Conservation (phyloP, 1,140 invertebrate species). For the Potamilus streckersoni region DNA sequence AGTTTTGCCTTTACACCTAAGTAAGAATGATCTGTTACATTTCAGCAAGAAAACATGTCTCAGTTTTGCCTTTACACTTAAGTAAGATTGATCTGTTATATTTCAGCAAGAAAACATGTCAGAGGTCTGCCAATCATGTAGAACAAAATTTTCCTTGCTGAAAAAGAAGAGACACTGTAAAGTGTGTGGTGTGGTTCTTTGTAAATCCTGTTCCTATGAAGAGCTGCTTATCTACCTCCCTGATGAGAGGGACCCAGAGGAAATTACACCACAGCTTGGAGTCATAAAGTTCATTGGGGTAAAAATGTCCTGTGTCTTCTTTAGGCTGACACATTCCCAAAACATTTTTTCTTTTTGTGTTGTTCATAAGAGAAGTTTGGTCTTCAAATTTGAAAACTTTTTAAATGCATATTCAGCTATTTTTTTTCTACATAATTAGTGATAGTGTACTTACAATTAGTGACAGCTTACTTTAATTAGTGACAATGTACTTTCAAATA, state of each 20-base stretch:
- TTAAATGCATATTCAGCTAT: no score
- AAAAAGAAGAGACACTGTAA: constrained; percentile 49
- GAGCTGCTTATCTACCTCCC: constrained; percentile 55
- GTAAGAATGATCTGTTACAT: neutral
- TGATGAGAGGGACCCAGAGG: constrained; percentile 31
- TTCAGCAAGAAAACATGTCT: no score
- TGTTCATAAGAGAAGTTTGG: no score
- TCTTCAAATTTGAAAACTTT: no score
- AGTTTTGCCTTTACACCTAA: no score
- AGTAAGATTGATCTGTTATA: neutral
- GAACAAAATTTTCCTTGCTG: constrained; percentile 41
- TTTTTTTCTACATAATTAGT: no score
- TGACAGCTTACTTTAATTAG: no score
- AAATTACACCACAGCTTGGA: constrained; percentile 33
- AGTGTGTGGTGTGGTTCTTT: constrained; percentile 52
- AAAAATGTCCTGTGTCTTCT: constrained; percentile 1
- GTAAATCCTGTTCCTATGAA: constrained; percentile 47
- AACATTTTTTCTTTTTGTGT: no score
- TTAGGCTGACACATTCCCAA: no score
- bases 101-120: constrained; percentile 53
- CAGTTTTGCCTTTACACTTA: no score
- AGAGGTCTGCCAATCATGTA: constrained; percentile 44
- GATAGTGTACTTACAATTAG: no score
- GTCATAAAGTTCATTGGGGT: constrained; percentile 58
- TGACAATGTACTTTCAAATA: no score